Evolutionary conservation across 2,888 invertebrate genomes (phyloP).

Genomic region (Apotomis turbidana): DNA sequence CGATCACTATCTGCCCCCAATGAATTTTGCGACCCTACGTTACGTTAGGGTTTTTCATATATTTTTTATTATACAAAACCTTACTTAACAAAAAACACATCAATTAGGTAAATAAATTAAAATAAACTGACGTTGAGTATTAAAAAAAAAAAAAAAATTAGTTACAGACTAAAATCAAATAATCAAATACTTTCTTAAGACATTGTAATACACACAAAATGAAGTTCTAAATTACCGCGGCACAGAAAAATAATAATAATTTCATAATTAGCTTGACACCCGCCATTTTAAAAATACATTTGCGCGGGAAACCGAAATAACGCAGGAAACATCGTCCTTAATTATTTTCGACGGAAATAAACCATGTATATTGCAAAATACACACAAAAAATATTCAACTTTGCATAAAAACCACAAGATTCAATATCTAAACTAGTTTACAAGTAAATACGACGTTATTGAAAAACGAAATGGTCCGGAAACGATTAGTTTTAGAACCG

Average conservation of each 20-base stretch:
- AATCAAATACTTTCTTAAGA: no score
- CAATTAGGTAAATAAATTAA: background rate
- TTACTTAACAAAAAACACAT: background rate
- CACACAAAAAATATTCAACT: conserved; percentile 40
- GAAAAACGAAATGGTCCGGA: conserved; percentile 57
- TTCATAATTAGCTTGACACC: conserved; percentile 50
- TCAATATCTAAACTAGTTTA: conserved; percentile 34
- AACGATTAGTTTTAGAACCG: conserved; percentile 80
- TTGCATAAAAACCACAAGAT: background rate
- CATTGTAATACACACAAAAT: background rate
- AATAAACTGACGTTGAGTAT: no score
- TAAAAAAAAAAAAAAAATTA: no score
- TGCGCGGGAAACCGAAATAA: conserved; percentile 76
- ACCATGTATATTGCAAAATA: conserved; percentile 45
- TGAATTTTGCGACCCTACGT: no score
- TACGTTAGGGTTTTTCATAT: no score
- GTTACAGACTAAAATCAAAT: background rate
- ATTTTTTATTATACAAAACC: no score
- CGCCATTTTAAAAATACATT: conserved; percentile 66
- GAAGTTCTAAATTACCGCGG: background rate
- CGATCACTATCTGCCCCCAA: no score
- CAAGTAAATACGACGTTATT: conserved; percentile 49
- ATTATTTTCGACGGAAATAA: conserved; percentile 56
- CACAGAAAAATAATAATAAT: conserved; percentile 38
- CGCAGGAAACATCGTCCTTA: conserved; percentile 72